Percentiles rank a stretch among this genome's conserved stretches.
Evolutionary conservation across 2,113 vertebrate species (phyloP).

Genomic region (Clarias magur): DNA sequence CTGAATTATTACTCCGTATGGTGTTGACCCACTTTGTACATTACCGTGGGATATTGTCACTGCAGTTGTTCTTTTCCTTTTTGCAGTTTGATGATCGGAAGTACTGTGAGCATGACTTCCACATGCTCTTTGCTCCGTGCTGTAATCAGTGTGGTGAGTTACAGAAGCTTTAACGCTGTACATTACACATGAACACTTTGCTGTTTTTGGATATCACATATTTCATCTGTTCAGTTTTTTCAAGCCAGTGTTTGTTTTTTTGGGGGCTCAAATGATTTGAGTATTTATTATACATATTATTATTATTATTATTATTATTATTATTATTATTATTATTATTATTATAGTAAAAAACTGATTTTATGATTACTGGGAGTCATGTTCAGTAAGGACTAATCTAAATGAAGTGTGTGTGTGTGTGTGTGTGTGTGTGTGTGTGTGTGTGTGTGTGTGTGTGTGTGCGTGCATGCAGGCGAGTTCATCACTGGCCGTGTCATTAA

Average conservation of each 20-base stretch:
- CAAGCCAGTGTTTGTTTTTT: no score
- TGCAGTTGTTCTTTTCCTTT: conserved; percentile 18
- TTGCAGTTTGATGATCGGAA: conserved; percentile 97
- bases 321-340: no score
- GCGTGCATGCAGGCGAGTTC: conserved; percentile 87
- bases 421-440: background rate
- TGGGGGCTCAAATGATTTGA: no score
- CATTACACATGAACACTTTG: background rate
- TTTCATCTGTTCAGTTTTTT: background rate
- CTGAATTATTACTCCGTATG: no score
- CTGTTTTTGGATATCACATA: background rate
- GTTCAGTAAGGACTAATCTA: no score
- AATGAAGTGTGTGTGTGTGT: no score
- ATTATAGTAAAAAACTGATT: no score
- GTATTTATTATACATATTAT: no score
- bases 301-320: no score
- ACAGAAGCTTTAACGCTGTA: background rate
- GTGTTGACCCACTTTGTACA: background rate
- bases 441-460: no score
- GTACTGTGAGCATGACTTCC: conserved; percentile 98
- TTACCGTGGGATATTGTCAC: background rate
- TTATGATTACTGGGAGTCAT: no score
- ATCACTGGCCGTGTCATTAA: conserved; percentile 98
- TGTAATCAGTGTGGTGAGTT: conserved; percentile 97
- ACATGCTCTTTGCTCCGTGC: conserved; percentile 98